A percentile compares a stretch with the other conserved stretches of the same genome.
Conservation (phyloP, 2,797 vertebrate genomes). For the Phyllotis vaccarum region DNA sequence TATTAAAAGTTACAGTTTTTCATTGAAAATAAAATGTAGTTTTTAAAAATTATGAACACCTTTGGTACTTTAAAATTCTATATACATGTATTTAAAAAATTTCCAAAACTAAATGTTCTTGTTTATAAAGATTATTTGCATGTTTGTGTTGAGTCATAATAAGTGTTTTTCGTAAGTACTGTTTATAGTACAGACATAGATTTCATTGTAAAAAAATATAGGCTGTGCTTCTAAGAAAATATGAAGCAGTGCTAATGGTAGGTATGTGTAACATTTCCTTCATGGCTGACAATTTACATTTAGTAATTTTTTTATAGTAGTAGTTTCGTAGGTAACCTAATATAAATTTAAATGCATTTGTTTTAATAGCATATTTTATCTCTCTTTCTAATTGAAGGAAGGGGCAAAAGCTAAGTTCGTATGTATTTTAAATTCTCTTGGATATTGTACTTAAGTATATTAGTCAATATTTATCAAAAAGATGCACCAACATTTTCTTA, state of each 20-base stretch:
- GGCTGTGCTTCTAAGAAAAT: slow-evolving; percentile 66
- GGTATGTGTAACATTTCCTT: slow-evolving; percentile 76
- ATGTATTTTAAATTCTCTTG: slow-evolving; percentile 86
- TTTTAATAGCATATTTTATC: slow-evolving; percentile 77
- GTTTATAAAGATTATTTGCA: slow-evolving; percentile 48
- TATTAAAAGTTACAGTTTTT: slow-evolving; percentile 51
- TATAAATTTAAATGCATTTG: slow-evolving; percentile 81
- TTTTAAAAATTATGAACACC: slow-evolving; percentile 50
- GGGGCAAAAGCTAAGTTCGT: slow-evolving; percentile 79
- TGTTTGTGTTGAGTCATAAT: slow-evolving; percentile 58
- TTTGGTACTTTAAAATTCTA: slow-evolving; percentile 59
- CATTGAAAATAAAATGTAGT: slow-evolving; percentile 45
- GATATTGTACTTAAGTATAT: slow-evolving; percentile 83
- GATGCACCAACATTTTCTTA: slow-evolving; percentile 87
- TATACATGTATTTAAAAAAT: slow-evolving; percentile 49
- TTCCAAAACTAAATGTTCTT: slow-evolving; percentile 32
- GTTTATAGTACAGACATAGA: slow-evolving; percentile 56
- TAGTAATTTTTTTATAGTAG: slow-evolving; percentile 78
- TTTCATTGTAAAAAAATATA: slow-evolving; percentile 72
- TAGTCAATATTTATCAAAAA: slow-evolving; percentile 86
- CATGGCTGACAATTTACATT: slow-evolving; percentile 74
- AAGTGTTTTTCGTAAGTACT: slow-evolving; percentile 57
- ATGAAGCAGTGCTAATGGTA: slow-evolving; percentile 64
- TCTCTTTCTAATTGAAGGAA: slow-evolving; percentile 74
- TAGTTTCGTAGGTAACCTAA: slow-evolving; percentile 77